A percentile compares a stretch with the other conserved stretches of the same genome.
Evolutionary conservation across 2,888 invertebrate species (phyloP).

Genomic region (Coleophora deauratella): DNA sequence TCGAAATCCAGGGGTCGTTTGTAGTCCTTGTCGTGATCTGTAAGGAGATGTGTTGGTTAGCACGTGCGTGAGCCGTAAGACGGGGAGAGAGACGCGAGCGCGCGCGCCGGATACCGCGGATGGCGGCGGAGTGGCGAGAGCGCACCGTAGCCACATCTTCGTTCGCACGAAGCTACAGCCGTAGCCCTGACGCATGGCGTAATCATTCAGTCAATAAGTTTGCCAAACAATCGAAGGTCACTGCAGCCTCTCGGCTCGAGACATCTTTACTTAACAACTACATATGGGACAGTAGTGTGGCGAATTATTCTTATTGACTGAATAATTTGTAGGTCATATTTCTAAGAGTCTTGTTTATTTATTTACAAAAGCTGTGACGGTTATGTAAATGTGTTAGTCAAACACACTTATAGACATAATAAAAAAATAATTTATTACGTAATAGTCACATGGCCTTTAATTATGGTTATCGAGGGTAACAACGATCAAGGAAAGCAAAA

Average conservation of each 20-base stretch:
- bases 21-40: slow-evolving; percentile 82
- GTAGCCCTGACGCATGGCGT: slow-evolving; percentile 57
- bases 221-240: slow-evolving; percentile 69
- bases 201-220: slow-evolving; percentile 66
- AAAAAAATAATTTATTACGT: too few relatives aligned
- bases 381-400: slow-evolving; percentile 25
- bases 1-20: slow-evolving; percentile 89
- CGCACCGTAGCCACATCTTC: slow-evolving; percentile 35
- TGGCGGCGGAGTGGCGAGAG: slow-evolving; percentile 41
- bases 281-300: slow-evolving; percentile 33
- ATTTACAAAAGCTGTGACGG: background rate
- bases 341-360: slow-evolving; percentile 25
- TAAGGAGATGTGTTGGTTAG: slow-evolving; percentile 49
- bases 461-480: too few relatives aligned
- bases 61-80: background rate
- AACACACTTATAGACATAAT: too few relatives aligned
- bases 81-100: slow-evolving; percentile 32
- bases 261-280: slow-evolving; percentile 52
- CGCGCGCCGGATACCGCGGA: slow-evolving; percentile 43
- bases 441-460: too few relatives aligned
- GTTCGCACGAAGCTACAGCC: slow-evolving; percentile 32
- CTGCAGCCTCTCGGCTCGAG: slow-evolving; percentile 47
- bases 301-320: slow-evolving; percentile 51
- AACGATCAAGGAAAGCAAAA: too few relatives aligned
- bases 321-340: slow-evolving; percentile 55